Evolutionary conservation across 1,140 invertebrate species (phyloP), one percentile per base, ranked within the genome.

Genomic region (Eumeta japonica): DNA sequence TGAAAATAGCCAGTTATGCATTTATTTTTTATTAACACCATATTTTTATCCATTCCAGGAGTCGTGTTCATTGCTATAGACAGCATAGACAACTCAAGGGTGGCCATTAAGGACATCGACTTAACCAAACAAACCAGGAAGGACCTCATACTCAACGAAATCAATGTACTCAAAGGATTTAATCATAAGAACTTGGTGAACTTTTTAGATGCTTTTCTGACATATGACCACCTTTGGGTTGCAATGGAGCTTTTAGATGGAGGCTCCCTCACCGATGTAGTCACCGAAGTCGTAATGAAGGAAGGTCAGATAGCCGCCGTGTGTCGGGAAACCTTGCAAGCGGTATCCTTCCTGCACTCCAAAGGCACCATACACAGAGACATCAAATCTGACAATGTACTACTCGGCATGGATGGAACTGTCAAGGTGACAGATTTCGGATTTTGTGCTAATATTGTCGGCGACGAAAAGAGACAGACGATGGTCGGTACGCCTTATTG

Each of bases 361-460:
- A 90, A 89, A 60, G 89, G 89, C n/a, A 92, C 91, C 15, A 92
- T 94, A 48, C 90, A 94, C 58, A 81, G 91, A 45, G 94, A 97
- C 61, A 96, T 98, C 27, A 97, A 97, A 65, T 95, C 91, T 16
- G 95, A 98, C 62, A 98, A 98, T 67, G 89, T 98, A 39, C 79
- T 98, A 9, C 78, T 98, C 1, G 94, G 94, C 27, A 94, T 97
- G 90, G 92, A 97, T 66, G 96, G 96, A 10, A 83, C 84, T 24
- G 94, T 98, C 0, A 98, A 98, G 83, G 87, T 98, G 1, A 98
- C 94, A 10, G 96, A 98, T 73, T 98, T 98, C 76, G 96, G 96
- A 13, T 98, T 98, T 71, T 98, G 95, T 78, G 83, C 92, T 43
- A 91, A 91, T 48, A 89, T 92, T 37, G 81, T 87, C 20, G 89